phyloP scores from a whole-genome alignment of 1,140 invertebrate species.

The Drosophila miranda region DNA sequence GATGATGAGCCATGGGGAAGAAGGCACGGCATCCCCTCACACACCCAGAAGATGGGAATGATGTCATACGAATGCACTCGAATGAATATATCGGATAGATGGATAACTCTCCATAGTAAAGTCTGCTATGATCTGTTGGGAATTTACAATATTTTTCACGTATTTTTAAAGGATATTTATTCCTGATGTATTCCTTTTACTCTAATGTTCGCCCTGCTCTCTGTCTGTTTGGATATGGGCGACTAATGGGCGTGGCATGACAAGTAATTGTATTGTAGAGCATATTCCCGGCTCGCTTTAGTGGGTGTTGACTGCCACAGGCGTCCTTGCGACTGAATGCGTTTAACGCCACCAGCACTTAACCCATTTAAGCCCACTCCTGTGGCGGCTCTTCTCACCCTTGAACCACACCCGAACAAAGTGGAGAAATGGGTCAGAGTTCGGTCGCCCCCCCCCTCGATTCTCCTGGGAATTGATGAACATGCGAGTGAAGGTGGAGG shows the following conservation, averaged over 20 bases:
- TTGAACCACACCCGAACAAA: constrained; percentile 26
- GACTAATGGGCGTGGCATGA: constrained; percentile 19
- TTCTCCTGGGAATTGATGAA: constrained; percentile 47
- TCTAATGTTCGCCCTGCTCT: too few species aligned
- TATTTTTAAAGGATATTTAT: background rate
- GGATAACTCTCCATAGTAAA: too few species aligned
- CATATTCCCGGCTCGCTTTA: constrained; percentile 4
- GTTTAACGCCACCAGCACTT: constrained; percentile 43
- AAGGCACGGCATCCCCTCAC: too few species aligned
- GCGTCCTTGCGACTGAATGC: constrained; percentile 12
- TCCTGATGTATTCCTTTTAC: too few species aligned
- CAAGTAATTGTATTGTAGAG: background rate
- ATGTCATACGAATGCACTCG: constrained; percentile 4
- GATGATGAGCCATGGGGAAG: constrained; percentile 2
- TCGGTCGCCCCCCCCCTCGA: constrained; percentile 11
- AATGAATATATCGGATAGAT: background rate
- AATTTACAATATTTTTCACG: background rate
- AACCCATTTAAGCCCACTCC: constrained; percentile 39
- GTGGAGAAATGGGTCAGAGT: constrained; percentile 27
- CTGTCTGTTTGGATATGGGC: too few species aligned
- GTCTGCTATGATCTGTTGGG: too few species aligned
- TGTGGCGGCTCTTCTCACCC: constrained; percentile 4
- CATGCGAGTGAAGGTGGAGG: constrained; percentile 21
- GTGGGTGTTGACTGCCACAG: constrained; percentile 30
- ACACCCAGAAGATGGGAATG: too few species aligned